Base-by-base conservation (phyloP, 2,797 vertebrate species). In the Loris lydekkerianus region DNA sequence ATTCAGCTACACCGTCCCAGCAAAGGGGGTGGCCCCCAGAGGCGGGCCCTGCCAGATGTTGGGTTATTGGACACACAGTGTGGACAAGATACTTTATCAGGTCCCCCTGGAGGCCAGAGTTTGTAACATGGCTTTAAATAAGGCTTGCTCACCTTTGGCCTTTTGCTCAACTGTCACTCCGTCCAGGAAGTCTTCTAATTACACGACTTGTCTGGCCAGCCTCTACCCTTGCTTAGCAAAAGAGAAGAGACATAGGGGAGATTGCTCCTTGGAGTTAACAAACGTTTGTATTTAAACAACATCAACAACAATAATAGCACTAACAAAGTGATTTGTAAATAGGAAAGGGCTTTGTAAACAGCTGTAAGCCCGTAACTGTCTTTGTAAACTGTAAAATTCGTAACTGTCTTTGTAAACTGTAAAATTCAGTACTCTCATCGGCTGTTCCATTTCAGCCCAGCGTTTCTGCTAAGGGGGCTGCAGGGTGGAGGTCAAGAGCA, bases 361-460 rank as follows among this genome's bases (percentile, higher is more conserved):
- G 43, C 63, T 85, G 23, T 46, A 67, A 46, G 58, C 72, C 81
- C 53, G 49, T 72, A 46, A 46, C 46, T 40, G 40, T 40, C 72
- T 88, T 89, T 34, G 58, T 46, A 61, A 65, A 60, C 60, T 14
- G 23, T n/a, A 6, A 70, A 78, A 20, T 69, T 60, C 70, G 10
- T 34, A 34, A 34, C 34, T 34, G 34, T 34, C 72, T 88, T 89
- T n/a, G 58, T 46, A 61, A 63, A 60, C 60, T 14, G 23, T n/a
- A 5, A 70, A 78, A 25, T 69, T 60, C 70, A 13, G 49, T 37
- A 4, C 1, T 53, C 29, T 2, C 81, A 4, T 5, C 7, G 21
- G 61, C 31, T 72, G 67, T 76, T 81, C 78, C 58, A 34, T 76
- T 63, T 56, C 60, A 58, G 90, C 85, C 83, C 86, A 67, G 92